Conservation (phyloP, 2,113 vertebrate species). For the Solea solea region DNA sequence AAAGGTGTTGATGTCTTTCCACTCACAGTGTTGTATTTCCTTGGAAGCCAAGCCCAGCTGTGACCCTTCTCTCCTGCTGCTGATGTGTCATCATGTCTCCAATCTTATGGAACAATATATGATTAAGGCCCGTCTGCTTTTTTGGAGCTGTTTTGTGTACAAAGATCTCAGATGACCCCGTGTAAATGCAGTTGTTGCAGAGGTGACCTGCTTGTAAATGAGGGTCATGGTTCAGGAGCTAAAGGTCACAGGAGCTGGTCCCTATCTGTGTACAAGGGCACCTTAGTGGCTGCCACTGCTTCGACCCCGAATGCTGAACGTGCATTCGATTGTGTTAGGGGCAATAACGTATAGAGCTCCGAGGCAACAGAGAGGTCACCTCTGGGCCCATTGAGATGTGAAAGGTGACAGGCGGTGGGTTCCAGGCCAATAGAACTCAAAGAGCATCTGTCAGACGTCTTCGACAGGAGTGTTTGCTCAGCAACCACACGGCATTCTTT, state of each 20-base stretch:
- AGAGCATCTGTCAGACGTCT: conserved; percentile 78
- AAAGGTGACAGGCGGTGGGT: conserved; percentile 83
- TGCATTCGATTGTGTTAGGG: conserved; percentile 84
- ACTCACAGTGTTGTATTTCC: conserved; percentile 52
- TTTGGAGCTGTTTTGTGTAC: conserved; percentile 71
- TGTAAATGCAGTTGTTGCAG: conserved; percentile 85
- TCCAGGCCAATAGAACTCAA: conserved; percentile 81
- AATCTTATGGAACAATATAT: conserved; percentile 64
- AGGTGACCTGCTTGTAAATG: conserved; percentile 83
- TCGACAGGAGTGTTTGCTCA: conserved; percentile 81
- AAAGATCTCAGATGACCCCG: conserved; percentile 83
- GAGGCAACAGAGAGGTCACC: conserved; percentile 78
- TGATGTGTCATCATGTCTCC: conserved; percentile 53
- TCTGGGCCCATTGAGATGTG: conserved; percentile 79
- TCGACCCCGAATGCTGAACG: conserved; percentile 81
- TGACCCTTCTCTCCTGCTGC: conserved; percentile 54
- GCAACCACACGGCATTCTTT: conserved; percentile 70
- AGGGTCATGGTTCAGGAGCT: conserved; percentile 82
- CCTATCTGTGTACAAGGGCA: conserved; percentile 68
- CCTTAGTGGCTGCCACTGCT: conserved; percentile 64
- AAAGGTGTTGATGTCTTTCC: conserved; percentile 39
- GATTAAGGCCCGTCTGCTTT: conserved; percentile 75
- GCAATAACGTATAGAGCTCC: conserved; percentile 79
- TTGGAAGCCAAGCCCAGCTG: conserved; percentile 43
- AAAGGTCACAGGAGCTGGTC: conserved; percentile 71